These are phyloP conservation scores for Heliconius melpomene DNA, from an alignment of 1,140 invertebrate genomes.

Conservation along the genomic window DNA sequence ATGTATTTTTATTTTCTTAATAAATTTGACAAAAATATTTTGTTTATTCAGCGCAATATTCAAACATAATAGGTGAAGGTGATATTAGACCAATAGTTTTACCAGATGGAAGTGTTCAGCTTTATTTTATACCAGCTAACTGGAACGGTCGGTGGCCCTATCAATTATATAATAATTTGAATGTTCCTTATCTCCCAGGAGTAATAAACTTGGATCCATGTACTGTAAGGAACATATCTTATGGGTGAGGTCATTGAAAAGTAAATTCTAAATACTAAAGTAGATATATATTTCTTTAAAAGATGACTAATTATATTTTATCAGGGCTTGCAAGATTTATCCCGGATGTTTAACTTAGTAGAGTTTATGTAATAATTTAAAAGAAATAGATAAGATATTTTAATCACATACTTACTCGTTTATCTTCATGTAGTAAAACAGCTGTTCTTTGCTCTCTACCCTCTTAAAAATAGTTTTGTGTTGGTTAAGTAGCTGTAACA, in stretches of 20 bases:
- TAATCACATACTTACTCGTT: too few species aligned
- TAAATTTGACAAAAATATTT: slow-evolving; percentile 8
- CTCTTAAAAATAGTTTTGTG: too few species aligned
- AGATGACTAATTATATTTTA: too few species aligned
- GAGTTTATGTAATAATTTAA: too few species aligned
- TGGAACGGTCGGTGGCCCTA: slow-evolving; percentile 38
- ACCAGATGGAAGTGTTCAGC: slow-evolving; percentile 65
- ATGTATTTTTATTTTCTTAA: too few species aligned
- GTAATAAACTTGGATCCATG: slow-evolving; percentile 44
- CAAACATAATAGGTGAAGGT: slow-evolving; percentile 64
- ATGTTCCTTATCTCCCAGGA: slow-evolving; percentile 27
- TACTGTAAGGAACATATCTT: slow-evolving; percentile 56
- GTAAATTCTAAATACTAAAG: too few species aligned
- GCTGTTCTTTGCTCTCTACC: too few species aligned
- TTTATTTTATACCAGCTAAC: slow-evolving; percentile 56
- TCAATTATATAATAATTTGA: slow-evolving; percentile 23
- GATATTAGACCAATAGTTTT: slow-evolving; percentile 51
- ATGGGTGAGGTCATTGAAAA: slow-evolving; percentile 4
- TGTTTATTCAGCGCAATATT: slow-evolving; percentile 34
- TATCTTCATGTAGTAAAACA: neutral
- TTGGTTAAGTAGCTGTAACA: neutral
- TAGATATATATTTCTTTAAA: too few species aligned
- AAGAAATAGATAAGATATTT: too few species aligned
- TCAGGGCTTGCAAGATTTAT: too few species aligned
- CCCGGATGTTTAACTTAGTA: too few species aligned